These are phyloP conservation scores for Gila orcuttii DNA, from an alignment of 2,113 vertebrate genomes.

Conservation along the genomic window DNA sequence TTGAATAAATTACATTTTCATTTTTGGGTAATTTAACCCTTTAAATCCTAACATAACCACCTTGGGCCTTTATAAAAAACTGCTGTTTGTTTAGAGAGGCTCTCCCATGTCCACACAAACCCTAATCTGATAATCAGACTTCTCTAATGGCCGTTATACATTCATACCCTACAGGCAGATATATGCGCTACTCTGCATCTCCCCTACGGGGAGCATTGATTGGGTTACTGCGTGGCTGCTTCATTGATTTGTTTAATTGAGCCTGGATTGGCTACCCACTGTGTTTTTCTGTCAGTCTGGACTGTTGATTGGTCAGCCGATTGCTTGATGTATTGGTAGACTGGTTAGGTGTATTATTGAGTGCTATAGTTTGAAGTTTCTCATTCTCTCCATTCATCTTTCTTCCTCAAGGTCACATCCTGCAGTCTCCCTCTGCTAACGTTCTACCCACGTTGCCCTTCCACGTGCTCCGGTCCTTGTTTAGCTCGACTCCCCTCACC, in stretches of 20 bases:
- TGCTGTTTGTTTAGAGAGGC: no score
- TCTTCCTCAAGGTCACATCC: conserved; percentile 86
- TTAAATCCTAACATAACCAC: neutral
- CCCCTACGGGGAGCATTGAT: conserved; percentile 36
- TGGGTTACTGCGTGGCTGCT: neutral
- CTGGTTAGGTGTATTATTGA: conserved; percentile 15
- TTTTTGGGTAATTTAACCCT: no score
- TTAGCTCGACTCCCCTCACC: conserved; percentile 91
- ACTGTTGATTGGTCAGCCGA: neutral
- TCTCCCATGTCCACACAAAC: neutral
- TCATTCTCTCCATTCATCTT: neutral
- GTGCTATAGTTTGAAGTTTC: neutral
- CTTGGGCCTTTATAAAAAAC: neutral
- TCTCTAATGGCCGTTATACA: neutral
- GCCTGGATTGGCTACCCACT: conserved; percentile 7
- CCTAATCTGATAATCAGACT: neutral
- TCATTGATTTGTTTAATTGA: conserved; percentile 40
- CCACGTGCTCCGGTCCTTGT: conserved; percentile 90
- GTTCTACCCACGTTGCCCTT: conserved; percentile 96
- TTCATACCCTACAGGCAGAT: neutral
- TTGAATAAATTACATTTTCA: no score
- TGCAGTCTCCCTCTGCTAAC: conserved; percentile 96
- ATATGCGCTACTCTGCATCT: neutral
- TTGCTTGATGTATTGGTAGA: conserved; percentile 35
- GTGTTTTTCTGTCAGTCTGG: conserved; percentile 46